A percentile compares a stretch with the other conserved stretches of the same genome.
These are phyloP conservation scores for Penaeus indicus DNA, from an alignment of 1,140 invertebrate species.

Conservation along the genomic window DNA sequence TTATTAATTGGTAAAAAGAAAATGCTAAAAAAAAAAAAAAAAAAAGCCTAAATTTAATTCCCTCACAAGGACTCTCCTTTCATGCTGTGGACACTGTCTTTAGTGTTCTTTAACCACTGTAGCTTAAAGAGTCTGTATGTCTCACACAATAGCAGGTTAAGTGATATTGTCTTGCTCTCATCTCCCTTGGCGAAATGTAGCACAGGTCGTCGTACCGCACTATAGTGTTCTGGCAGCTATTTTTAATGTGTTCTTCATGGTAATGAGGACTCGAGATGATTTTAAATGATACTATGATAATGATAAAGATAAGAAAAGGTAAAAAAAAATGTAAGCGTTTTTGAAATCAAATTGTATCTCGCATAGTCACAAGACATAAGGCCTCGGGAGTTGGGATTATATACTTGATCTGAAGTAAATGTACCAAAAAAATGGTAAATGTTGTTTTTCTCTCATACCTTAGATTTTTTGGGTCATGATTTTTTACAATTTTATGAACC, in stretches of 20 bases:
- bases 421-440: slow-evolving; percentile 53
- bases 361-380: neutral
- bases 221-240: slow-evolving; percentile 28
- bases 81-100: slow-evolving; percentile 43
- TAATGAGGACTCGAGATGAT: too few species aligned
- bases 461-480: neutral
- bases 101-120: slow-evolving; percentile 61
- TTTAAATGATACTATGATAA: too few species aligned
- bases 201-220: slow-evolving; percentile 11
- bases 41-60: neutral
- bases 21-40: slow-evolving; percentile 15
- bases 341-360: neutral
- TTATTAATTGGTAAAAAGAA: slow-evolving; percentile 2
- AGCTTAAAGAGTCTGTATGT: slow-evolving; percentile 58
- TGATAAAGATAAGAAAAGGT: neutral
- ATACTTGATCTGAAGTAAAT: slow-evolving; percentile 63
- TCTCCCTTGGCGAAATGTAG: slow-evolving; percentile 40
- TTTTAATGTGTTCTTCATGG: slow-evolving; percentile 7
- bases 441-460: slow-evolving; percentile 18
- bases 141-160: slow-evolving; percentile 61
- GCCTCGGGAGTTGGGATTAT: slow-evolving; percentile 48
- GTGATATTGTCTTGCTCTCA: slow-evolving; percentile 46
- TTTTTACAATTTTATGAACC: neutral
- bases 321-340: neutral
- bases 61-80: slow-evolving; percentile 5